phyloP scores from a whole-genome alignment of 2,888 invertebrate species.

The Drosophila kokeensis region DNA sequence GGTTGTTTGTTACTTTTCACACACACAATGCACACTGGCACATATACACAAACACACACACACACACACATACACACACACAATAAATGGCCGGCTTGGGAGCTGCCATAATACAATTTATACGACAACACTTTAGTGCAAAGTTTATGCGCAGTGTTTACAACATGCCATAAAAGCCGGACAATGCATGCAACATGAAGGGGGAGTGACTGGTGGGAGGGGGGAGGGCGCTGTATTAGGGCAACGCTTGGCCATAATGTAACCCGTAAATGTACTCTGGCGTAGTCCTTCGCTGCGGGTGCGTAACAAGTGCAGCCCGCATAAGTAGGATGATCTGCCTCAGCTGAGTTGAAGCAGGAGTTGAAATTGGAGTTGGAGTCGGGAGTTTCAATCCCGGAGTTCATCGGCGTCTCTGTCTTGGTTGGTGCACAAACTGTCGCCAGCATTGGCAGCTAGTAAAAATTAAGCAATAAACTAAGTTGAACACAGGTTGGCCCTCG shows the following conservation, averaged over 20 bases:
- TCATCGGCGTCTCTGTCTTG: constrained; percentile 39
- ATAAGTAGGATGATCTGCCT: constrained; percentile 62
- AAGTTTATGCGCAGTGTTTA: constrained; percentile 79
- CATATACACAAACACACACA: neutral
- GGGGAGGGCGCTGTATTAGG: constrained; percentile 37
- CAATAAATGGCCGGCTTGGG: constrained; percentile 73
- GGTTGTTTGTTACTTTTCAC: constrained; percentile 55
- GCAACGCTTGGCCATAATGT: constrained; percentile 59
- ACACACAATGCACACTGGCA: constrained; percentile 32
- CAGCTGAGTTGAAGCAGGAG: neutral
- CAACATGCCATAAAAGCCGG: constrained; percentile 79
- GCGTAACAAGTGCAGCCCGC: constrained; percentile 71
- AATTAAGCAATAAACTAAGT: constrained; percentile 77
- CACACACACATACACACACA: neutral
- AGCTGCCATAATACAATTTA: constrained; percentile 81
- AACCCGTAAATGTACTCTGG: constrained; percentile 56
- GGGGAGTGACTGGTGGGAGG: neutral
- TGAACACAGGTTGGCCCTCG: constrained; percentile 54
- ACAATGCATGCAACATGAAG: constrained; percentile 54
- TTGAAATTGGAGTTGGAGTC: constrained; percentile 7
- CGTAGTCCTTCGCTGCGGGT: constrained; percentile 47
- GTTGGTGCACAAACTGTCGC: constrained; percentile 61
- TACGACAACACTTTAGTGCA: constrained; percentile 80
- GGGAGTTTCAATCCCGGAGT: constrained; percentile 12
- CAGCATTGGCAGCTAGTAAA: constrained; percentile 79